Evolutionary conservation across 2,888 invertebrate species (phyloP).

Genomic region (Scaptomyza polygonia): DNA sequence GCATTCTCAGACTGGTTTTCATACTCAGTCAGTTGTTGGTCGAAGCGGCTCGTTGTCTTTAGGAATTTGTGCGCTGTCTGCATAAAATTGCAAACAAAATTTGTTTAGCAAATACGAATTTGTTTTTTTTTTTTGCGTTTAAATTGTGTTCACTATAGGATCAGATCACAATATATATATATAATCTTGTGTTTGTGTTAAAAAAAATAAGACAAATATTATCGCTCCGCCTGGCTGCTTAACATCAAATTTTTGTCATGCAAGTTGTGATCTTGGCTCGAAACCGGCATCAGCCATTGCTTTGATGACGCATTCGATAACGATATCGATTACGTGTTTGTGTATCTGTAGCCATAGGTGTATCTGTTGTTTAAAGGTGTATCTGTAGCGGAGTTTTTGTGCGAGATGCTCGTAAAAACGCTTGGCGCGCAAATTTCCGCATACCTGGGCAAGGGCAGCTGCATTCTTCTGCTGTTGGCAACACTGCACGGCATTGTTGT

Average conservation of each 20-base stretch:
- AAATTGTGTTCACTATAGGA: conserved; percentile 8
- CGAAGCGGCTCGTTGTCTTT: conserved; percentile 39
- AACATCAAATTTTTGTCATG: conserved; percentile 39
- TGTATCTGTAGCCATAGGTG: conserved; percentile 23
- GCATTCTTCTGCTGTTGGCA: conserved; percentile 30
- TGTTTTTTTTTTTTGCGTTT: conserved; percentile 13
- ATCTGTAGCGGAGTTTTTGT: conserved; percentile 20
- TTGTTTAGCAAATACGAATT: conserved; percentile 39
- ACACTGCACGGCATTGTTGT: conserved; percentile 19
- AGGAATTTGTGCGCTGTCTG: conserved; percentile 50
- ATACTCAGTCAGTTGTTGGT: conserved; percentile 44
- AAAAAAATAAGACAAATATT: conserved; percentile 15
- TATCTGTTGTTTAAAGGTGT: conserved; percentile 27
- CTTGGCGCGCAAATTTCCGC: conserved; percentile 67
- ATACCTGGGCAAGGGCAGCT: conserved; percentile 57
- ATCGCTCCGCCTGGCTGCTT: conserved; percentile 25
- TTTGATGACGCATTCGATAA: conserved; percentile 72
- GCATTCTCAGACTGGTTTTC: conserved; percentile 15
- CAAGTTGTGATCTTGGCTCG: conserved; percentile 69
- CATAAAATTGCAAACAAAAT: conserved; percentile 39
- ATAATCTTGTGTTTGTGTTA: not conserved
- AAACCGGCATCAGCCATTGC: conserved; percentile 62
- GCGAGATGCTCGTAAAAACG: conserved; percentile 57
- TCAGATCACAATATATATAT: conserved; percentile 3
- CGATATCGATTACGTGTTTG: conserved; percentile 26